Evolutionary conservation across 2,888 invertebrate genomes (phyloP), one percentile per base, ranked within the genome.

Genomic region (Hydropsyche betteni): DNA sequence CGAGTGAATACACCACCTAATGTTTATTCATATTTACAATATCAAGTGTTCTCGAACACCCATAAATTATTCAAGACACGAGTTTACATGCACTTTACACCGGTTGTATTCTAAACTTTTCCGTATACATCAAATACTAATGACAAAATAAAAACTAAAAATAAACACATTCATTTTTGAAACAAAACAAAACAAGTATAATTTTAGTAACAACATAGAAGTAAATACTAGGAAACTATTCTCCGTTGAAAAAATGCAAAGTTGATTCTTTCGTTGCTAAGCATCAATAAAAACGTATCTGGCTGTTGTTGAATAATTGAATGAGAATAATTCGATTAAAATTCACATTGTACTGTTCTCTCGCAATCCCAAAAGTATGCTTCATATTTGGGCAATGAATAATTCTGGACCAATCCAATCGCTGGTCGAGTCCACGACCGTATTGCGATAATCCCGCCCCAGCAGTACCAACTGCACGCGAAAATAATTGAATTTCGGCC

Each of bases 11-110:
- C 24, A 69, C 52, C 24, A 74, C 64, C 75, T 77, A 77, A 77
- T 77, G 77, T 75, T 77, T 77, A 77, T 77, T 77, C 77, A 77
- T 77, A 77, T 72, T 74, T 70, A 77, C 77, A 77, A 77, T 75
- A 74, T 72, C 77, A 68, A 74, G 71, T 72, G 75, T 72, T 76
- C 73, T 50, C 64, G 52, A 55, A 77, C 74, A 75, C 75, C 68
- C 72, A 75, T 77, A 77, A 77, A 75, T 75, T 77, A 77, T 77
- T 77, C 77, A 77, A 71, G 71, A 55, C 77, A 69, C 55, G 71
- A 69, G 68, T 74, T 64, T 8, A 44, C 44, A 10, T 44, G 44
- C 44, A 44, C 6, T 44, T 44, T 44, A 10, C 10, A 44, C 10
- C 44, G 10, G 10, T 44, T 44, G 3, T 44, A 8, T 10, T 44